Base-by-base conservation (phyloP, 1,140 invertebrate species). In the Platyscapa corneri region DNA sequence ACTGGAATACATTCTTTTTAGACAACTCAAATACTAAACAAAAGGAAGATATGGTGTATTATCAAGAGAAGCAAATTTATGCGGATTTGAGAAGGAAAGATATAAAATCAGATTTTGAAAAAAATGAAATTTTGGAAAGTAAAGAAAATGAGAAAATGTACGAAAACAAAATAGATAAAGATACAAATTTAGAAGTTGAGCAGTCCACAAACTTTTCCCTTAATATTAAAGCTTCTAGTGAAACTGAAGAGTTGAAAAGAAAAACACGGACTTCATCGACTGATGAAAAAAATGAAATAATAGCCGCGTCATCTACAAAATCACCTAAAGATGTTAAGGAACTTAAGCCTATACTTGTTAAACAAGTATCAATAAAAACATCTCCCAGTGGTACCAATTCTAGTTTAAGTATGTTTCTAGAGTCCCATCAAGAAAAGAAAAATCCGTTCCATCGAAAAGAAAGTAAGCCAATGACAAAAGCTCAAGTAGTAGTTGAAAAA, bases 401-500 rank as follows among this genome's bases (percentile, higher is more conserved):
- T n/a, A 60, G 0, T 46, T 20, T 65, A 20, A 37, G 8, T 16
- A 74, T 30, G 0, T 49, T 42, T 23, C 30, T 37, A 16, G 76
- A 79, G n/a, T 34, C 46, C 27, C 32, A 56, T 20, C 65, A 79
- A 79, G 64, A 77, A 23, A 83, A 78, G 34, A 82, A 30, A 46
- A 81, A 82, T n/a, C 49, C 30, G 32, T 23, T 56, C 6, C 34
- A 74, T n/a, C 70, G 65, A n/a, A 42, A 5, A 65, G n/a, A 70
- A 37, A 34, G 85, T 32, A 84, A 27, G 16, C 67, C 67, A 16
- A 75, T 85, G 56, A 10, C 34, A 56, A 39, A 82, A 60, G 60
- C 80, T 78, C 84, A 86, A 82, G 84, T 86, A 32, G 14, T 86
- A 70, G 84, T 86, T 30, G 79, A 86, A 64, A 86, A 86, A 77